Evolutionary conservation across 2,113 vertebrate genomes (phyloP).

Genomic region (Ochotona curzoniae): DNA sequence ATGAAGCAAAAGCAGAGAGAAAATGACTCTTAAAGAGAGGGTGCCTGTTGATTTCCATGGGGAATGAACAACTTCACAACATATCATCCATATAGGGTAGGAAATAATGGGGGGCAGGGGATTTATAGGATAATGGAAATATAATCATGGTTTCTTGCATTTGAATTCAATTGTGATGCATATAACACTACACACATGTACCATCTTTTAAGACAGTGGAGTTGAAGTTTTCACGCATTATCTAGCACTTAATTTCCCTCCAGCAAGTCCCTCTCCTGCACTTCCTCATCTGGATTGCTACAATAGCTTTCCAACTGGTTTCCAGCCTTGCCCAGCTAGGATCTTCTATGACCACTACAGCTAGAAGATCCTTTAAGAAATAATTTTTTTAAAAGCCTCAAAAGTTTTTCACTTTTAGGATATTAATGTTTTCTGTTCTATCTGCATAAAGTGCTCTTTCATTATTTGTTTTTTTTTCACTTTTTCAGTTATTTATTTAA

Average conservation of each 20-base stretch:
- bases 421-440: neutral
- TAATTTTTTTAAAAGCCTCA: neutral
- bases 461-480: neutral
- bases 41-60: neutral
- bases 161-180: neutral
- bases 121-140: neutral
- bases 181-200: neutral
- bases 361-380: neutral
- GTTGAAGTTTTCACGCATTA: neutral
- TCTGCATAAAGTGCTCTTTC: neutral
- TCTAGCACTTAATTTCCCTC: neutral
- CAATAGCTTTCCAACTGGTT: neutral
- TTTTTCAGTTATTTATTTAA: neutral
- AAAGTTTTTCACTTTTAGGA: neutral
- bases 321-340: neutral
- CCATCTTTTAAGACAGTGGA: constrained; percentile 15
- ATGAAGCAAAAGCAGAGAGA: neutral
- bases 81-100: neutral
- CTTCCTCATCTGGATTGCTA: too few relatives aligned
- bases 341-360: neutral
- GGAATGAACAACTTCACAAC: neutral
- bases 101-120: neutral
- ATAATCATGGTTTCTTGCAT: neutral
- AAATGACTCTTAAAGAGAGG: neutral
- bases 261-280: neutral